Percentiles rank a stretch among this genome's conserved stretches.
Conservation (phyloP, 2,888 invertebrate species). For the Papilio gigon region DNA sequence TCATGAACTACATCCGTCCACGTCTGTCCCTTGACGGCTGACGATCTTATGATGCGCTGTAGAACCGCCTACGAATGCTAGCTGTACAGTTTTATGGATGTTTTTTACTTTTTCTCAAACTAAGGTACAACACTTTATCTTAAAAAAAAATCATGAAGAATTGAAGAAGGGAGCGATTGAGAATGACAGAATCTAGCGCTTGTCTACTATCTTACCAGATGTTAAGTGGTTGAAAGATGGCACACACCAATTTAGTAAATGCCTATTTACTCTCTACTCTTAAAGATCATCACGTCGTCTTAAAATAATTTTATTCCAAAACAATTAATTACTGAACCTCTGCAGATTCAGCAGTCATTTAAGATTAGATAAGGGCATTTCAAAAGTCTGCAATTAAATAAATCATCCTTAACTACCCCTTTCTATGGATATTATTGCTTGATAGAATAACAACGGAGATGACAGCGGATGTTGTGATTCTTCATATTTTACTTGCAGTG, state of each 20-base stretch:
- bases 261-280: no score
- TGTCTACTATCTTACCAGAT: no score
- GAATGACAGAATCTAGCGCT: no score
- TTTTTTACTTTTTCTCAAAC: neutral
- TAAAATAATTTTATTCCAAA: neutral
- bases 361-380: conserved; percentile 41
- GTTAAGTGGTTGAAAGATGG: no score
- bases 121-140: neutral
- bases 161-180: no score
- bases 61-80: conserved; percentile 51
- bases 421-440: conserved; percentile 55
- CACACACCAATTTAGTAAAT: no score
- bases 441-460: conserved; percentile 61
- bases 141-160: no score
- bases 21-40: conserved; percentile 48
- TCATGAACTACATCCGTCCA: conserved; percentile 71
- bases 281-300: no score
- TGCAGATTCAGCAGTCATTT: conserved; percentile 16
- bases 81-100: conserved; percentile 33
- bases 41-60: conserved; percentile 49
- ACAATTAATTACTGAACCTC: neutral
- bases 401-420: conserved; percentile 56
- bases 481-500: conserved; percentile 39
- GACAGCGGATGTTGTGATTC: conserved; percentile 52
- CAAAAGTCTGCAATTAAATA: conserved; percentile 53